A percentile compares a stretch with the other conserved stretches of the same genome.
phyloP scores from a whole-genome alignment of 2,797 vertebrate genomes.

The Pygocentrus nattereri region DNA sequence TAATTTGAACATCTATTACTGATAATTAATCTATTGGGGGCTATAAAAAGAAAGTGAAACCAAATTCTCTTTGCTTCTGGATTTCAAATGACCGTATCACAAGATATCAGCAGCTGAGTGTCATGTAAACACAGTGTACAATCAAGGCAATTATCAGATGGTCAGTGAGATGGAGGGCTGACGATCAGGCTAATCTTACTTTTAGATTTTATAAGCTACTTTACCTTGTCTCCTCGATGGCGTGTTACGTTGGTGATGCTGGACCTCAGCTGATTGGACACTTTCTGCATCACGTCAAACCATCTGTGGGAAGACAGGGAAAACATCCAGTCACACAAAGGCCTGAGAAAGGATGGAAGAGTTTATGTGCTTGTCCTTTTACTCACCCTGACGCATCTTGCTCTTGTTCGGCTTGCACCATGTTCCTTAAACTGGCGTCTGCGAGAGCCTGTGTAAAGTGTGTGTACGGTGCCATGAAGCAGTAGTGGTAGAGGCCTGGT shows the following conservation, averaged over 20 bases:
- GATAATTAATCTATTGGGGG: no score
- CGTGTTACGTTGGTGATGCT: constrained; percentile 89
- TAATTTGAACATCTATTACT: no score
- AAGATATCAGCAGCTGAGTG: no score
- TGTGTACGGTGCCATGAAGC: constrained; percentile 99
- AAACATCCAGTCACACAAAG: background rate
- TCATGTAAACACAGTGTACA: no score
- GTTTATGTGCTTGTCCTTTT: background rate
- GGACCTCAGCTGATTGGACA: constrained; percentile 90
- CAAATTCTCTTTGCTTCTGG: no score
- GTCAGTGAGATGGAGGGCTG: background rate
- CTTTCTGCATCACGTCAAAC: constrained; percentile 98
- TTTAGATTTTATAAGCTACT: background rate
- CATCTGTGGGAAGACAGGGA: constrained; percentile 78
- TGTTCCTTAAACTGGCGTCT: constrained; percentile 95
- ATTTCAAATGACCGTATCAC: no score
- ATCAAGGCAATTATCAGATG: no score
- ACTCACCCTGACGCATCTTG: constrained; percentile 92
- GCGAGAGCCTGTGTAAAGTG: constrained; percentile 99
- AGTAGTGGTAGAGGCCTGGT: constrained; percentile 96
- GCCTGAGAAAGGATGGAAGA: background rate
- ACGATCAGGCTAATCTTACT: no score
- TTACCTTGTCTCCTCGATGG: constrained; percentile 94
- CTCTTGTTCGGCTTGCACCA: constrained; percentile 95
- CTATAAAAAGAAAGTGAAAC: no score